These are phyloP conservation scores for Corythornis madagascariensis DNA, from an alignment of 2,113 vertebrate species.

Conservation along the genomic window DNA sequence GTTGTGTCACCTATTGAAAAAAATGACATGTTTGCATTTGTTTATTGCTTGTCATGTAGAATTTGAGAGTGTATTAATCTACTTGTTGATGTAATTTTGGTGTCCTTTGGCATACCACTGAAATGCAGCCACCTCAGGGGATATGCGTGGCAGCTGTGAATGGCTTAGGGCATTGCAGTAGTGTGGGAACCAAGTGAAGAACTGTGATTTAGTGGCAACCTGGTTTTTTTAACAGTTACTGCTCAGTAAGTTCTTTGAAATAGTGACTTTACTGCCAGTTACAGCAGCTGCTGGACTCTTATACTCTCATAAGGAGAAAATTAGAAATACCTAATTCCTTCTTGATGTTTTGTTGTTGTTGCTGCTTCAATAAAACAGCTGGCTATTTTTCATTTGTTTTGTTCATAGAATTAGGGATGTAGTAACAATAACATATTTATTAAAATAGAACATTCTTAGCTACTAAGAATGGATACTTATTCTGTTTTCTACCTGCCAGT, in stretches of 20 bases:
- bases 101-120: not conserved
- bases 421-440: not conserved
- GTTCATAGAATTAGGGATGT: not conserved
- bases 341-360: slow-evolving; percentile 9
- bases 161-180: slow-evolving; percentile 38
- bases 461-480: not conserved
- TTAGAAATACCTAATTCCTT: slow-evolving; percentile 33
- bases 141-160: slow-evolving; percentile 45
- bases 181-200: slow-evolving; percentile 58
- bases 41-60: slow-evolving; percentile 16
- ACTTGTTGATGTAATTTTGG: slow-evolving; percentile 8
- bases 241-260: slow-evolving; percentile 59
- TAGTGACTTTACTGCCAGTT: slow-evolving; percentile 52
- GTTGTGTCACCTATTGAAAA: slow-evolving; percentile 16
- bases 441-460: not conserved
- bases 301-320: slow-evolving; percentile 33
- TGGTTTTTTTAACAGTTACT: slow-evolving; percentile 49
- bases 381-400: not conserved
- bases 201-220: slow-evolving; percentile 50
- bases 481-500: not conserved
- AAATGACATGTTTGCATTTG: slow-evolving; percentile 31
- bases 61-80: slow-evolving; percentile 32
- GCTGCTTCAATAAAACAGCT: not conserved
- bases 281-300: slow-evolving; percentile 47
- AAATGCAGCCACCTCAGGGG: slow-evolving; percentile 64